A percentile compares a stretch with the other conserved stretches of the same genome.
phyloP scores from a whole-genome alignment of 2,113 vertebrate species.

The Odocoileus hemionus region DNA sequence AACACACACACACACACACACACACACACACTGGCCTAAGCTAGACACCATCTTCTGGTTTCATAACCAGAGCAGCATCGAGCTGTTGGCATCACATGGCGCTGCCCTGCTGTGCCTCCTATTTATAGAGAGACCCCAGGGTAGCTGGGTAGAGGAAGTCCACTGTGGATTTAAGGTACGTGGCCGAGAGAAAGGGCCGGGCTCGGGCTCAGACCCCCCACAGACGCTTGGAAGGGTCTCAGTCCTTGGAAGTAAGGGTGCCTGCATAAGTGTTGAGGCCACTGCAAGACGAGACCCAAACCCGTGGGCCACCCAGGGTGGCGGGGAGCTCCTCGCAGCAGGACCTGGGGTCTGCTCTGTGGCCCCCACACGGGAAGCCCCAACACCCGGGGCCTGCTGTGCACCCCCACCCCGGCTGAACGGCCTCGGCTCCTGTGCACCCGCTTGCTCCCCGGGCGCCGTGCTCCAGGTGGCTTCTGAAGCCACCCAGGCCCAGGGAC shows the following conservation, averaged over 20 bases:
- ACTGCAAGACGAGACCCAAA: neutral
- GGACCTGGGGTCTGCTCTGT: neutral
- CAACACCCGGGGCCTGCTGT: fast-evolving
- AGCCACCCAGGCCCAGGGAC: neutral
- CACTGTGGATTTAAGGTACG: neutral
- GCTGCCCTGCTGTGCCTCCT: neutral
- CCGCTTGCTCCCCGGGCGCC: fast-evolving
- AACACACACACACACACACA: neutral
- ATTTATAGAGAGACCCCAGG: neutral
- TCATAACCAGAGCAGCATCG: neutral
- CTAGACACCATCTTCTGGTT: neutral
- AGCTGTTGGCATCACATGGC: neutral
- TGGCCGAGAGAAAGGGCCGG: neutral
- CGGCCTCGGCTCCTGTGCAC: fast-evolving
- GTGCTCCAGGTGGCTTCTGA: neutral
- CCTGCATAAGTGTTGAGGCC: neutral
- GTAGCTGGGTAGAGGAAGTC: neutral
- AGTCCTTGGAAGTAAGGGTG: neutral
- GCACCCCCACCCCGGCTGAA: neutral
- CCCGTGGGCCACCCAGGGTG: fast-evolving
- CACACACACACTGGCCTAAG: neutral
- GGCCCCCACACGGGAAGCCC: neutral
- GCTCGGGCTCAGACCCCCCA: neutral
- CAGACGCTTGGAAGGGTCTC: neutral
- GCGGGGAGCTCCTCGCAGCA: neutral